Evolutionary conservation across 2,797 vertebrate species (phyloP).

Genomic region (Sphenopsis melanotis): DNA sequence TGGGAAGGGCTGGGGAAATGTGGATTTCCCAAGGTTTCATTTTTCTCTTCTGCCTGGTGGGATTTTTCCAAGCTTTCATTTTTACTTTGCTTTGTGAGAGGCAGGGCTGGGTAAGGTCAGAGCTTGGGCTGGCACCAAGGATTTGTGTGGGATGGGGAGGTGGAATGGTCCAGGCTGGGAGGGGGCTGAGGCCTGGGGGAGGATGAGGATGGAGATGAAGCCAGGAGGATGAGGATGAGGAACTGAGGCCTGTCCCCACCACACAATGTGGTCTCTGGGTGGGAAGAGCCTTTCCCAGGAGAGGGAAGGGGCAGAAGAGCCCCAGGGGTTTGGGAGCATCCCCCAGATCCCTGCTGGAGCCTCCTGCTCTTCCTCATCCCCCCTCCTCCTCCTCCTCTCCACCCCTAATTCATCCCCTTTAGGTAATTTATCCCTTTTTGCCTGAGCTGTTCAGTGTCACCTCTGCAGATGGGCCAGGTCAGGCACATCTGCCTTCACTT

Average conservation of each 20-base stretch:
- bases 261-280: neutral
- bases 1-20: fast-evolving
- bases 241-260: neutral
- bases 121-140: neutral
- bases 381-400: neutral
- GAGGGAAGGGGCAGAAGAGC: neutral
- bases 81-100: fast-evolving
- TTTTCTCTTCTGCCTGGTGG: fast-evolving
- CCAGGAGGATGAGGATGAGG: neutral
- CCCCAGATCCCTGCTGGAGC: neutral
- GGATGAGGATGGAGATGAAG: neutral
- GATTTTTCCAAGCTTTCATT: fast-evolving
- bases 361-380: neutral
- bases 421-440: neutral
- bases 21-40: fast-evolving
- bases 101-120: fast-evolving
- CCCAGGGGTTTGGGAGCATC: neutral
- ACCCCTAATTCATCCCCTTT: neutral
- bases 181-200: fast-evolving
- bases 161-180: fast-evolving
- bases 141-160: fast-evolving
- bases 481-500: neutral
- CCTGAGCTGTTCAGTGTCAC: neutral
- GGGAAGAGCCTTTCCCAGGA: neutral
- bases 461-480: neutral